Base-by-base conservation (phyloP, 2,113 vertebrate species). In the Microtus oregoni region DNA sequence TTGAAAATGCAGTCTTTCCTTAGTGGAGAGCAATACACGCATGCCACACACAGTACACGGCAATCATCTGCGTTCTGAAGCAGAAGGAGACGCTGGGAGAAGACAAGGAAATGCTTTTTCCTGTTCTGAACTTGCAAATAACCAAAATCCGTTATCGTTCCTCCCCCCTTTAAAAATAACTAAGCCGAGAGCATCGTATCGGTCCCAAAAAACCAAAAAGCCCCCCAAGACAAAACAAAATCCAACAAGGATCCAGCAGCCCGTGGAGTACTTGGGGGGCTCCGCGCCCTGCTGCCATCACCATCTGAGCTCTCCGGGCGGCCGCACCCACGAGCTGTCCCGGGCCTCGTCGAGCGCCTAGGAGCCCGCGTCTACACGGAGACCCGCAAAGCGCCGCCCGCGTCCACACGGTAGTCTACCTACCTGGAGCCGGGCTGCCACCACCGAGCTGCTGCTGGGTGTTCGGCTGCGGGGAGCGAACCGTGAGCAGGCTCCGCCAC, bases 381-480 rank as follows among this genome's bases (percentile, higher is more conserved):
- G 72, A 55, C 77, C 67, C 22, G 81, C 35, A 17, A 26, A 3
- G 38, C 50, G 55, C 58, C 3, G 85, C 70, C 58, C 75, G 61
- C 19, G 61, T 63, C 7, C n/a, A 14, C 82, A 17, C 61, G 77
- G 82, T 58, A 58, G 55, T 58, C 58, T 58, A 82, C 94, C 88
- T 81, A 97, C 96, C 97, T 95, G 88, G 52, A 22, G 44, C 35
- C 38, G 78, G 47, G 28, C 35, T 72, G 19, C 50, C 13, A 30
- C 61, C 52, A n/a, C 50, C 28, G 32, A 44, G 72, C 91, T 4
- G 58, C 92, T 67, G 58, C 89, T 1, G 55, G 65, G 44, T 81
- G 67, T 77, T 65, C 79, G 0, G 61, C 86, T 41, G 96, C 94
- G 67, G 67, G 89, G 2, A 0, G 82, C 58, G 50, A 47, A 77